Base-by-base conservation (phyloP, 2,888 invertebrate genomes). In the Dryobotodes eremita region DNA sequence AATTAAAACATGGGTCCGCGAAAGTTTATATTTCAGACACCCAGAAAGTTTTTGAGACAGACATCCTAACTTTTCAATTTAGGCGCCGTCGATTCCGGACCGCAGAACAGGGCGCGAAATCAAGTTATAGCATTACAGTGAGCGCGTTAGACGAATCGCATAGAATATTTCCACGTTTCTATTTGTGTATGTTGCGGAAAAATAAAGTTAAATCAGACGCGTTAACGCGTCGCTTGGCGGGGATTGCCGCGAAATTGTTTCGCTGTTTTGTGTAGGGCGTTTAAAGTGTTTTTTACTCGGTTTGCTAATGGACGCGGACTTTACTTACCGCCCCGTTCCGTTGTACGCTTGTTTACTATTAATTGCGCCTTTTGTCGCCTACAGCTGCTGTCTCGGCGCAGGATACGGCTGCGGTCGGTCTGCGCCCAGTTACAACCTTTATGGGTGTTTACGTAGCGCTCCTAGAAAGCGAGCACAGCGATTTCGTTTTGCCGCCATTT, bases 351-450 rank as follows among this genome's bases (percentile, higher is more conserved):
- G 94, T 94, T 95, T 94, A 93, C 92, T 95, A 95, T 95, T 95
- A 95, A 95, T 96, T 95, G 95, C 94, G 94, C 94, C 95, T 95
- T 95, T 95, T 95, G 95, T 95, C 94, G 94, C 93, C 90, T 91
- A 90, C 94, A 94, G 93, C 92, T 92, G 93, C 90, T 91, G 91
- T 91, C 92, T 90, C 89, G 89, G 86, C 84, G 83, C 77, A 82
- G 85, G 85, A 86, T 89, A 83, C 85, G 83, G 87, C 82, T 89
- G 92, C 82, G 92, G 92, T 89, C 80, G 86, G 82, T 86, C 86
- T 88, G 89, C 81, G 85, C 89, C 73, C 88, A 89, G 89, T 84
- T 84, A 90, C 90, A 88, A 83, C 90, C 83, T 91, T 91, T 90
- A 91, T 91, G 85, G 91, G 79, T 90, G 89, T 89, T 90, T 89